Conservation (phyloP, 2,797 vertebrate genomes). For the Muraenolepis orangiensis region DNA sequence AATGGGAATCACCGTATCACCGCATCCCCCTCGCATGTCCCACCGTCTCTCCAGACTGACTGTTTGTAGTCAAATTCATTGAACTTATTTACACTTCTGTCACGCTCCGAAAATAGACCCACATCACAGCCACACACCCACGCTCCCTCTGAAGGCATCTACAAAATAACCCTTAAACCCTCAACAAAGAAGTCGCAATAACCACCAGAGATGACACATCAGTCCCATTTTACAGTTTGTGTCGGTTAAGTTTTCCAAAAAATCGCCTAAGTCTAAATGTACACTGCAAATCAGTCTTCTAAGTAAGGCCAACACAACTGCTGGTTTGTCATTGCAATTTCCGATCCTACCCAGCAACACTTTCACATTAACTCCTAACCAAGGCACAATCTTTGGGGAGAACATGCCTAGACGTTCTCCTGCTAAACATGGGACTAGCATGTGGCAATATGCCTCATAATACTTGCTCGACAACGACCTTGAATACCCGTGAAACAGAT, state of each 20-base stretch:
- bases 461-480: background rate
- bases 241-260: too few species aligned
- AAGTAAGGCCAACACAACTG: too few species aligned
- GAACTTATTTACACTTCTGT: background rate
- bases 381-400: background rate
- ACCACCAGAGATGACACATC: too few species aligned
- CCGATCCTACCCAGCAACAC: background rate
- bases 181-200: too few species aligned
- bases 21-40: background rate
- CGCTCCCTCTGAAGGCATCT: slow-evolving; percentile 15
- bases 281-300: too few species aligned
- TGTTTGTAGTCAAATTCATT: background rate
- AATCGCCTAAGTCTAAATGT: too few species aligned
- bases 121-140: background rate
- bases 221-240: too few species aligned
- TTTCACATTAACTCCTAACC: background rate
- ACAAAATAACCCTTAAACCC: background rate
- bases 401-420: background rate
- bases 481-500: background rate
- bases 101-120: background rate
- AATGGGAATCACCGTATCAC: background rate
- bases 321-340: too few species aligned
- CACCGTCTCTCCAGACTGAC: background rate
- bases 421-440: background rate
- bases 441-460: background rate